These are phyloP conservation scores for Crenichthys baileyi DNA, from an alignment of 2,797 vertebrate genomes.

Conservation along the genomic window DNA sequence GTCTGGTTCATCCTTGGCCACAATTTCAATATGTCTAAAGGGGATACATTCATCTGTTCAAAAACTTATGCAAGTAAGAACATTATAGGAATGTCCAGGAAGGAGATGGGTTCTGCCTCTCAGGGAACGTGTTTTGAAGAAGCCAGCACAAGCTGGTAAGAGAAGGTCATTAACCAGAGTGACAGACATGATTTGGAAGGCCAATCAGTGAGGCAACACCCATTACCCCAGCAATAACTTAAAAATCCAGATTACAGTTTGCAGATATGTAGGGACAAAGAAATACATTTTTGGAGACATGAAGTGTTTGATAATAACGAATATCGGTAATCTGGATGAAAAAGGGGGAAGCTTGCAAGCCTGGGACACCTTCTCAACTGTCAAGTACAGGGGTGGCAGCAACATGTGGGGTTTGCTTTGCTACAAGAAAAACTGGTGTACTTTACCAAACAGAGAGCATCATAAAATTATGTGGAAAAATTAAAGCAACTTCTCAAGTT, in stretches of 20 bases:
- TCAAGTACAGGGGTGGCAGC: background rate
- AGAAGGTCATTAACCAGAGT: background rate
- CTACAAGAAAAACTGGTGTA: background rate
- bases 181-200: background rate
- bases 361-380: background rate
- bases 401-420: background rate
- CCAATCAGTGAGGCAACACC: background rate
- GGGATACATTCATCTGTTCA: background rate
- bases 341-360: background rate
- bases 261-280: background rate
- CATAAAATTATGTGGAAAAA: background rate
- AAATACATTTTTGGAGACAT: background rate
- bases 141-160: background rate
- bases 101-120: background rate
- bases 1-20: background rate
- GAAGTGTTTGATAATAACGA: background rate
- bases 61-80: background rate
- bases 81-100: background rate
- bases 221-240: background rate
- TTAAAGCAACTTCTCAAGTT: background rate
- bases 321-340: background rate
- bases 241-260: background rate
- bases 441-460: background rate
- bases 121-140: background rate
- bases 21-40: background rate